phyloP scores from a whole-genome alignment of 2,113 vertebrate species.

The Toxotes chatareus region DNA sequence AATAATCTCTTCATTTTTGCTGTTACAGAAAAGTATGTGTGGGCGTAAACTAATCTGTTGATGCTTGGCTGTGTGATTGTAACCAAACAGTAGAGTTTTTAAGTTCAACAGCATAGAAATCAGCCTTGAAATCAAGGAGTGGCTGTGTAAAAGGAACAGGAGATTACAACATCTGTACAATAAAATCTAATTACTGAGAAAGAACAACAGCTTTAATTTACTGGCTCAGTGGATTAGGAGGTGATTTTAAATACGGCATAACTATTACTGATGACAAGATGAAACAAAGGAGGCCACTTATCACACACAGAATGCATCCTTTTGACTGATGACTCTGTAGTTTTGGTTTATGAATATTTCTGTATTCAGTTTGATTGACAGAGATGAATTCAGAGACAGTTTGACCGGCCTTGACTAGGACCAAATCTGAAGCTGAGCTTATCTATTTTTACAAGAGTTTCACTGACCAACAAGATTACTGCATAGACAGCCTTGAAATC shows the following conservation, averaged over 20 bases:
- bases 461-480: neutral
- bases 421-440: conserved; percentile 25
- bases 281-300: neutral
- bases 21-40: conserved; percentile 18
- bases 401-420: conserved; percentile 10
- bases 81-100: conserved; percentile 15
- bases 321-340: neutral
- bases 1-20: conserved; percentile 19
- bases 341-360: neutral
- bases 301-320: neutral
- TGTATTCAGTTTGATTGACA: neutral
- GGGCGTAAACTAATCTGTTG: conserved; percentile 40
- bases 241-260: conserved; percentile 11
- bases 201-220: conserved; percentile 13
- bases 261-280: neutral
- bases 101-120: conserved; percentile 14
- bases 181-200: conserved; percentile 25
- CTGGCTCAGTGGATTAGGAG: neutral
- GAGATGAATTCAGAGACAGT: conserved; percentile 2
- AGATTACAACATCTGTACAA: conserved; percentile 22
- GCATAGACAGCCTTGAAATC: conserved; percentile 33
- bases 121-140: conserved; percentile 37
- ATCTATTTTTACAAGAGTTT: conserved; percentile 7
- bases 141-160: conserved; percentile 14
- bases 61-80: conserved; percentile 45